phyloP scores from a whole-genome alignment of 2,888 invertebrate genomes.

The Pachycephus smyrnensis region DNA sequence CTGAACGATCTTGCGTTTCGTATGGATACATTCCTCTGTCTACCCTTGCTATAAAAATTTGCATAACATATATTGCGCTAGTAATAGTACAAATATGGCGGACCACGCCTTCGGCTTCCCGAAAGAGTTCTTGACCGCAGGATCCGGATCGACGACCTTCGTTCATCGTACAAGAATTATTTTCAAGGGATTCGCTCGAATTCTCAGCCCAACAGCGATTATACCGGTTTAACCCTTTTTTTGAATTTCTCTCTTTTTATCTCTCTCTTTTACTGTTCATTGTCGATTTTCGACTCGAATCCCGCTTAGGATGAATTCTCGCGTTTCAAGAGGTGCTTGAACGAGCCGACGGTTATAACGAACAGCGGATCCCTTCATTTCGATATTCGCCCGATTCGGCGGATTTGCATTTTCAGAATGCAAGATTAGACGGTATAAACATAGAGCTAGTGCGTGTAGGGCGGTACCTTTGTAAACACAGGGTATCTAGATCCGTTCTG shows the following conservation, averaged over 20 bases:
- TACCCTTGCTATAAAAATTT: neutral
- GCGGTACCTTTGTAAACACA: conserved; percentile 55
- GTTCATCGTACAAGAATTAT: neutral
- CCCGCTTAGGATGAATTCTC: neutral
- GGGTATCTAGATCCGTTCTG: conserved; percentile 55
- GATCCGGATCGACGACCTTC: neutral
- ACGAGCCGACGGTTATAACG: conserved; percentile 30
- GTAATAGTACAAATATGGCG: neutral
- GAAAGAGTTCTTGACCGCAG: neutral
- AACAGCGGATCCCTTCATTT: conserved; percentile 45
- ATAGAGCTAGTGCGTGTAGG: conserved; percentile 52
- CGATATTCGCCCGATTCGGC: conserved; percentile 53
- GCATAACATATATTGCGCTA: conserved; percentile 1
- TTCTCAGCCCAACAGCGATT: neutral
- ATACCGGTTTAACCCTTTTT: neutral
- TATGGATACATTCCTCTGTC: neutral
- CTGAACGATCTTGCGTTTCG: conserved; percentile 1
- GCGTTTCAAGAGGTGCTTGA: neutral
- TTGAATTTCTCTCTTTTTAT: neutral
- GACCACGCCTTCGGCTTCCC: conserved; percentile 8
- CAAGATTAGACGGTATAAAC: conserved; percentile 52
- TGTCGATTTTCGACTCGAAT: neutral
- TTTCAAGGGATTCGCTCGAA: neutral
- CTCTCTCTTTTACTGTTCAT: neutral
- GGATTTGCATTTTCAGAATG: conserved; percentile 59